Base-by-base conservation (phyloP, 2,797 vertebrate species). In the Cirrhinus mrigala region DNA sequence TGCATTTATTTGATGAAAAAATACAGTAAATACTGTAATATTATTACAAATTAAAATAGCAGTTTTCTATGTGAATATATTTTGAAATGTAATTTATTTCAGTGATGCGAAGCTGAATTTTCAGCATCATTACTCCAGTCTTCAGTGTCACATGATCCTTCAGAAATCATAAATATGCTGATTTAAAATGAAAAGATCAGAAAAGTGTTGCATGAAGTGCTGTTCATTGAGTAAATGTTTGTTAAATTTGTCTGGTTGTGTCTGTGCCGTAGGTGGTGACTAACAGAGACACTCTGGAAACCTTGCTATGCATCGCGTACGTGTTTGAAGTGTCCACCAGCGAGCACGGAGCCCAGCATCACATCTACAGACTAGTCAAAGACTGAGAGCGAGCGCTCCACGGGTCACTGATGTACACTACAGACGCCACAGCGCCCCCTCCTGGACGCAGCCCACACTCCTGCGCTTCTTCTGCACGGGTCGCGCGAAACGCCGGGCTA, bases 261-360 rank as follows among this genome's bases (percentile, higher is more conserved):
- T 73, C 44, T 84, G 22, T 85, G 46, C 68, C 40, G 7, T 93
- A 97, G 97, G 97, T 97, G 89, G 97, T 98, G 88, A 96, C 96
- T 73, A 97, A 97, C 95, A 94, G 97, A 89, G 97, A 98, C 92
- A 97, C 97, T 1, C 95, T 97, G 91, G 97, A 98, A 94, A 96
- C 96, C 8, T 91, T 98, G 91, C 93, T 98, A 75, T 98, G 97
- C 87, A 91, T 98, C 50, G 97, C 97, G 0, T 98, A 97, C 6
- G 97, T 98, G 80, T 98, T 97, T 0, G 97, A 98, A 91, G 97
- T 98, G 89, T 98, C 97, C 6, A 96, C 96, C 76, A 98, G 97
- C 1, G 97, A 97, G 88, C 97, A 97, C 0, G 97, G 97, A 0
- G 97, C 97, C 11, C 97, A 98, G 89, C 97, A 98, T 92, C 97